phyloP scores from a whole-genome alignment of 2,888 invertebrate species.

The Linnaemya tessellans region DNA sequence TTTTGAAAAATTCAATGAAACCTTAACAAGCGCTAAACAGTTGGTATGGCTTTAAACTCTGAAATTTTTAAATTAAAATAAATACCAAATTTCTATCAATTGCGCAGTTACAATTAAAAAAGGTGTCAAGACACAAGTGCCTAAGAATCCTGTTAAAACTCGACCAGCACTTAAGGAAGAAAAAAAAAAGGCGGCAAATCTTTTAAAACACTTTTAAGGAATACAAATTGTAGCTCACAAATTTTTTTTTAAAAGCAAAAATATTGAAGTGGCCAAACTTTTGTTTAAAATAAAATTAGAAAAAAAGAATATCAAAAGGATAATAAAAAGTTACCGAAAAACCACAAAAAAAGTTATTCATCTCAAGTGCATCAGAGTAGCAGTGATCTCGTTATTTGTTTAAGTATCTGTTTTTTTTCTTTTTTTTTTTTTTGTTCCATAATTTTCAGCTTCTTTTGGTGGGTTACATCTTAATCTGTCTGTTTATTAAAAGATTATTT shows the following conservation, averaged over 20 bases:
- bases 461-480: conserved; percentile 64
- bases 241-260: neutral
- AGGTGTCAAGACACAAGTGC: neutral
- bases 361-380: conserved; percentile 60
- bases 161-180: conserved; percentile 30
- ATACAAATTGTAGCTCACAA: too few relatives aligned
- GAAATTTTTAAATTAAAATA: neutral
- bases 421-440: neutral
- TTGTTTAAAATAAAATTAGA: conserved; percentile 9
- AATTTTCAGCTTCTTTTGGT: conserved; percentile 9
- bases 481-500: conserved; percentile 53
- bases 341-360: conserved; percentile 17
- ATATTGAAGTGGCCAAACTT: neutral
- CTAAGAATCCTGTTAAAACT: neutral
- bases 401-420: conserved; percentile 22
- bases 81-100: neutral
- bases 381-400: conserved; percentile 69
- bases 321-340: conserved; percentile 50
- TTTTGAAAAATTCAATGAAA: too few relatives aligned
- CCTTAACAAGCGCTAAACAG: neutral
- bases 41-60: neutral
- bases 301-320: conserved; percentile 63
- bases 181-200: conserved; percentile 59
- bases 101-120: too few relatives aligned
- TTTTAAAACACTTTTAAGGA: neutral